Evolutionary conservation across 2,888 invertebrate genomes (phyloP).

Genomic region (Sarcophaga carnaria): DNA sequence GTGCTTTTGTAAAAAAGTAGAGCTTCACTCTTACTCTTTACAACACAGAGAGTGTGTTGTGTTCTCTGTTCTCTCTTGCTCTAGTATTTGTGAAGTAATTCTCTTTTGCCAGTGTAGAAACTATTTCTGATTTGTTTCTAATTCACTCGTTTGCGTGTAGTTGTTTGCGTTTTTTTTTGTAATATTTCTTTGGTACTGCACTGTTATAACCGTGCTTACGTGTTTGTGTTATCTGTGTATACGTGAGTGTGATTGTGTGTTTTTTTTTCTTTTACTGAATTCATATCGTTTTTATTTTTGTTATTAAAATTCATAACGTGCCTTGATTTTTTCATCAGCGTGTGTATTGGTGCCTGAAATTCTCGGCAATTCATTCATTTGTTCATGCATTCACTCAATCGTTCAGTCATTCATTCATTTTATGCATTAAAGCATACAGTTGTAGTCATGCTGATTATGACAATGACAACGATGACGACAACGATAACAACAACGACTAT

Average conservation of each 20-base stretch:
- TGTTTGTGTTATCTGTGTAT: background rate
- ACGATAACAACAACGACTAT: background rate
- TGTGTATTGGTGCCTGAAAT: slow-evolving; percentile 41
- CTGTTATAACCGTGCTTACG: background rate
- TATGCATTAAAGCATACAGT: slow-evolving; percentile 37
- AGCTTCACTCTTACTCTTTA: too few relatives aligned
- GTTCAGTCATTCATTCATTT: slow-evolving; percentile 41
- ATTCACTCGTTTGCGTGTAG: background rate
- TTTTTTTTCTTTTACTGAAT: slow-evolving; percentile 13
- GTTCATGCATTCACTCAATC: slow-evolving; percentile 11
- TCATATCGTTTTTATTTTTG: background rate
- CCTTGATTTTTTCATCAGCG: slow-evolving; percentile 61
- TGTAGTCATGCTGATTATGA: slow-evolving; percentile 41
- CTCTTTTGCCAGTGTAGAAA: too few relatives aligned
- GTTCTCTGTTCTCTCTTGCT: too few relatives aligned
- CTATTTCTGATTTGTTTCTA: too few relatives aligned
- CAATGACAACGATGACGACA: slow-evolving; percentile 28
- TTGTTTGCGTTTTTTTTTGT: background rate
- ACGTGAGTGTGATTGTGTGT: background rate
- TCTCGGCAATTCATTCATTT: background rate
- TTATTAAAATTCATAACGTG: slow-evolving; percentile 32
- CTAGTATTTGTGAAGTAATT: too few relatives aligned
- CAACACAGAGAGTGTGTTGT: too few relatives aligned
- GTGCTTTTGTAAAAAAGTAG: too few relatives aligned
- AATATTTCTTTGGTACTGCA: background rate